phyloP scores from a whole-genome alignment of 2,113 vertebrate genomes.

The Sitta europaea region DNA sequence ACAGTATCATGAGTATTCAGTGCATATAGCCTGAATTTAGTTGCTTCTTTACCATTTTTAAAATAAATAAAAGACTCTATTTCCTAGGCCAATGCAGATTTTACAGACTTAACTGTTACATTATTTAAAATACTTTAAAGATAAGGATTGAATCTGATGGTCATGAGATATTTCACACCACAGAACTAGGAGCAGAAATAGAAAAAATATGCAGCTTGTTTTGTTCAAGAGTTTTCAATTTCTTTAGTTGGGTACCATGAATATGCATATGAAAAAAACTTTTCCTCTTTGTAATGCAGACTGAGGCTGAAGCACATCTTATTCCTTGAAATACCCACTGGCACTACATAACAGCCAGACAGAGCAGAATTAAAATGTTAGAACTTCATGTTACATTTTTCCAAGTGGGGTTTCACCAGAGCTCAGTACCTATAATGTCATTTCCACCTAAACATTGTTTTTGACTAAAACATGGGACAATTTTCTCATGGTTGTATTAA shows the following conservation, averaged over 20 bases:
- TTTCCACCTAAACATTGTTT: background rate
- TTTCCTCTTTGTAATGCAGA: background rate
- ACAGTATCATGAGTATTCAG: background rate
- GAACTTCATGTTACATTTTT: background rate
- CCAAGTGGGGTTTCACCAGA: background rate
- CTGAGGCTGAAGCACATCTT: slow-evolving; percentile 31
- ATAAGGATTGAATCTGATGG: background rate
- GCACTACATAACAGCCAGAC: background rate
- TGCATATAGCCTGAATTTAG: background rate
- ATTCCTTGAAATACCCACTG: slow-evolving; percentile 7
- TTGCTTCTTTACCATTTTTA: background rate
- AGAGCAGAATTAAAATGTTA: background rate
- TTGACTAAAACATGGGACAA: background rate
- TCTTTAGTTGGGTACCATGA: background rate
- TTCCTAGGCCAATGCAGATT: background rate
- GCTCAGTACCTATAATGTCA: background rate
- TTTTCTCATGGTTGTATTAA: background rate
- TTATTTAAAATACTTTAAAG: slow-evolving; percentile 8
- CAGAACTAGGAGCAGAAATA: background rate
- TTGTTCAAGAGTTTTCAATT: slow-evolving; percentile 18
- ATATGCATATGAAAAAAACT: slow-evolving; percentile 43
- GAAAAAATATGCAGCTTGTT: slow-evolving; percentile 28
- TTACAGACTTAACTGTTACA: background rate
- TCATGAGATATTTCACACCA: background rate
- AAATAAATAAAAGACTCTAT: background rate